A percentile compares a stretch with the other conserved stretches of the same genome.
phyloP scores from a whole-genome alignment of 2,888 invertebrate species.

The Ophion ventricosus region DNA sequence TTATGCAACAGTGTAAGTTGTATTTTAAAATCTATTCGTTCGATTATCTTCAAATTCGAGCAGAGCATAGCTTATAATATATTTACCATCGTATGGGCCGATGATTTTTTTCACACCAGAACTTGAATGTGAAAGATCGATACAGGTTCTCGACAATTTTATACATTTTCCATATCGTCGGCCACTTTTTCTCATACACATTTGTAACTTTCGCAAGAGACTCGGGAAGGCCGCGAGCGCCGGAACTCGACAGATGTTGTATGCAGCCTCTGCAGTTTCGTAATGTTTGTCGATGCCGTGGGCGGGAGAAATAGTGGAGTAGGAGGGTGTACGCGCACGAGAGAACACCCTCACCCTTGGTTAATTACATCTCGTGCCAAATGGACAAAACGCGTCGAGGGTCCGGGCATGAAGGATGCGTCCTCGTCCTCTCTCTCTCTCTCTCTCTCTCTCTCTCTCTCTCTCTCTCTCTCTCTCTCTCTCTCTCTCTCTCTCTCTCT shows the following conservation, averaged over 20 bases:
- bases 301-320: slow-evolving; percentile 26
- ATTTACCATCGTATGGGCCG: too few relatives aligned
- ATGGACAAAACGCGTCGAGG: slow-evolving; percentile 34
- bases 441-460: background rate
- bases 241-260: slow-evolving; percentile 33
- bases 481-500: background rate
- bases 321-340: slow-evolving; percentile 17
- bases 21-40: background rate
- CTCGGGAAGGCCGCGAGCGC: too few relatives aligned
- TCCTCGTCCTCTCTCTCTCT: slow-evolving; percentile 6
- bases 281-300: slow-evolving; percentile 47
- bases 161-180: too few relatives aligned
- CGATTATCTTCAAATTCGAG: background rate
- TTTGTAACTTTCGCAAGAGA: too few relatives aligned
- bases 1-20: too few relatives aligned
- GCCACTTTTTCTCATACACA: too few relatives aligned
- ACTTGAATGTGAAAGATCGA: too few relatives aligned
- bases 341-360: slow-evolving; percentile 33
- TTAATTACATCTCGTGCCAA: slow-evolving; percentile 58
- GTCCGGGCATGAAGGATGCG: slow-evolving; percentile 13
- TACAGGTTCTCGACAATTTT: too few relatives aligned
- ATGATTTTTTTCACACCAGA: too few relatives aligned
- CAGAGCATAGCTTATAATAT: too few relatives aligned
- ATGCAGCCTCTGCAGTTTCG: slow-evolving; percentile 37
- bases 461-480: background rate